Evolutionary conservation across 2,113 vertebrate genomes (phyloP).

Genomic region (Cairina moschata): DNA sequence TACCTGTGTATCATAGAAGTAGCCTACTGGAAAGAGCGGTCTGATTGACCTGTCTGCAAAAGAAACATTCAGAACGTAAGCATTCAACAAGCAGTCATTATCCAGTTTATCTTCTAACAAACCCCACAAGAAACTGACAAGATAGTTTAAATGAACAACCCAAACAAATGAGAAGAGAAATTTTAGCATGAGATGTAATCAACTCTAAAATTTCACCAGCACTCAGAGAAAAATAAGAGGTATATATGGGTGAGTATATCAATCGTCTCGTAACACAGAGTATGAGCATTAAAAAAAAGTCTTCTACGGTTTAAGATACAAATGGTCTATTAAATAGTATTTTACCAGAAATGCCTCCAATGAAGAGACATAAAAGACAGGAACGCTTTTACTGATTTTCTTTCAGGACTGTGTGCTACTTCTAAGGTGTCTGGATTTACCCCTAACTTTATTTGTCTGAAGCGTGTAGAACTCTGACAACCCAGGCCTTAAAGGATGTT

Average conservation of each 20-base stretch:
- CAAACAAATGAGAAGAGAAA: not conserved
- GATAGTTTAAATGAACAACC: not conserved
- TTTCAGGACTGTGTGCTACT: not conserved
- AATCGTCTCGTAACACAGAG: not conserved
- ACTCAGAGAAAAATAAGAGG: not conserved
- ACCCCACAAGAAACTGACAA: not conserved
- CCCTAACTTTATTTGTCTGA: not conserved
- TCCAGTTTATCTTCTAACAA: not conserved
- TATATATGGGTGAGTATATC: not conserved
- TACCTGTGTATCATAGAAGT: slow-evolving; percentile 98
- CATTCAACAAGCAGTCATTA: fast-evolving
- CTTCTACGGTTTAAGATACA: not conserved
- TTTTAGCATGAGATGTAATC: not conserved
- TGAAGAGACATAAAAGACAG: not conserved
- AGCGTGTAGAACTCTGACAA: not conserved
- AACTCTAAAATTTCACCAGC: not conserved
- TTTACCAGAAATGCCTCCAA: not conserved
- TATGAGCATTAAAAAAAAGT: not conserved
- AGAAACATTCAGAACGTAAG: not conserved
- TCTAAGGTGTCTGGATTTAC: fast-evolving
- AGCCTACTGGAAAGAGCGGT: slow-evolving; percentile 93
- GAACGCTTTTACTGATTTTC: too few species aligned
- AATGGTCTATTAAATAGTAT: not conserved
- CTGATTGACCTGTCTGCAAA: slow-evolving; percentile 90
- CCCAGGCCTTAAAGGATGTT: not conserved